Base-by-base conservation (phyloP, 2,888 invertebrate species). In the Arctia plantaginis region DNA sequence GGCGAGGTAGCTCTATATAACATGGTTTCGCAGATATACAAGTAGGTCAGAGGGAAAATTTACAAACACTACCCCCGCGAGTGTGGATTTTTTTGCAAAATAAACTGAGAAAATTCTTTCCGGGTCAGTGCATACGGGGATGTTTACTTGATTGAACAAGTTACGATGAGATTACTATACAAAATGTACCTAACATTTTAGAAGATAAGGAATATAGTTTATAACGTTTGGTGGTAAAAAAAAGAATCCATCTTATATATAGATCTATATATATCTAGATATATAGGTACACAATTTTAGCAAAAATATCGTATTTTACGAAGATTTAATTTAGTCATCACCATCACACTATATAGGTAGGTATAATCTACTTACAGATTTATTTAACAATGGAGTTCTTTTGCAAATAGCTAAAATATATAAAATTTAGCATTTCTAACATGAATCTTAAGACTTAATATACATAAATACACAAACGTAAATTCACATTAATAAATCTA, bases 21-120 rank as follows among this genome's bases (percentile, higher is more conserved):
- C 85, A 86, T 94, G 93, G 95, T 86, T 85, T 84, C 86, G 86
- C 90, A 92, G 90, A 93, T 90, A 89, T 89, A 91, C 94, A 95
- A 95, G 94, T 95, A 95, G 95, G 95, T 95, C 95, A 95, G 90
- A 94, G 90, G 94, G 94, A 95, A 95, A 94, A 94, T 95, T 94
- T 94, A 95, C 94, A 94, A 95, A 95, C 93, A 94, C 94, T 94
- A 94, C 92, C 90, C 86, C 86, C 75, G 87, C 85, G 88, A 90
- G 89, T 91, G 91, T 90, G 89, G 91, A 89, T 90, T 93, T 93
- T 93, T 93, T 93, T 90, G 85, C 86, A 88, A 92, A 94, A 93
- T 92, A 91, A 93, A 92, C 86, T 84, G 89, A 89, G 89, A 89
- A 88, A 90, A 90, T 88, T 87, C 87, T 93, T 94, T 94, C 91